Conservation (phyloP, 2,888 invertebrate genomes). For the Odontomyia ornata region DNA sequence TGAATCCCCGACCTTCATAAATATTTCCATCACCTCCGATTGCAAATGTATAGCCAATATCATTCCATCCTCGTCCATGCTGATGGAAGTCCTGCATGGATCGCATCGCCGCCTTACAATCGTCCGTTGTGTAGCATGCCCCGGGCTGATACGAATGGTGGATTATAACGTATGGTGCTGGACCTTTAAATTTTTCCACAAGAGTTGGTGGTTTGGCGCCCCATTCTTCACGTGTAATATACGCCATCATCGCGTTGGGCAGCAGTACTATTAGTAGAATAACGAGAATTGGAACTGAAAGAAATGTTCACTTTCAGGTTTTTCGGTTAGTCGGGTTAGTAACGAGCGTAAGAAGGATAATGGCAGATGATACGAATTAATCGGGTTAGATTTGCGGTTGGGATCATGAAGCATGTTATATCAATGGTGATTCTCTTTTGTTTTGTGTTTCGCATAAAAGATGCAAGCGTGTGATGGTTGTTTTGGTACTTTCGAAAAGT, state of each 20-base stretch:
- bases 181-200: slow-evolving; percentile 65
- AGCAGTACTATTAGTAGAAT: slow-evolving; percentile 23
- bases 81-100: slow-evolving; percentile 74
- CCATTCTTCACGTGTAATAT: slow-evolving; percentile 68
- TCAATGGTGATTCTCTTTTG: background rate
- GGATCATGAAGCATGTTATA: background rate
- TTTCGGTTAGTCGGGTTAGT: slow-evolving; percentile 30
- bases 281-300: slow-evolving; percentile 38
- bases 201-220: slow-evolving; percentile 66
- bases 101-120: slow-evolving; percentile 70
- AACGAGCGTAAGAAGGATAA: slow-evolving; percentile 14
- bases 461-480: background rate
- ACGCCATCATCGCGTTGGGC: slow-evolving; percentile 25
- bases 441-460: background rate
- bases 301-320: slow-evolving; percentile 33
- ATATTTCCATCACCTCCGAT: slow-evolving; percentile 77
- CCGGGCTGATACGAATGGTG: slow-evolving; percentile 75
- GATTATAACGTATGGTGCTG: slow-evolving; percentile 74
- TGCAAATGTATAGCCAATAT: slow-evolving; percentile 77
- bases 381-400: slow-evolving; percentile 34
- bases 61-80: slow-evolving; percentile 70
- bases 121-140: slow-evolving; percentile 67
- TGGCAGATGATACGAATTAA: slow-evolving; percentile 11
- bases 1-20: slow-evolving; percentile 79
- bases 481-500: too few relatives aligned